These are phyloP conservation scores for Ochropacha duplaris DNA, from an alignment of 2,888 invertebrate genomes.

Conservation along the genomic window DNA sequence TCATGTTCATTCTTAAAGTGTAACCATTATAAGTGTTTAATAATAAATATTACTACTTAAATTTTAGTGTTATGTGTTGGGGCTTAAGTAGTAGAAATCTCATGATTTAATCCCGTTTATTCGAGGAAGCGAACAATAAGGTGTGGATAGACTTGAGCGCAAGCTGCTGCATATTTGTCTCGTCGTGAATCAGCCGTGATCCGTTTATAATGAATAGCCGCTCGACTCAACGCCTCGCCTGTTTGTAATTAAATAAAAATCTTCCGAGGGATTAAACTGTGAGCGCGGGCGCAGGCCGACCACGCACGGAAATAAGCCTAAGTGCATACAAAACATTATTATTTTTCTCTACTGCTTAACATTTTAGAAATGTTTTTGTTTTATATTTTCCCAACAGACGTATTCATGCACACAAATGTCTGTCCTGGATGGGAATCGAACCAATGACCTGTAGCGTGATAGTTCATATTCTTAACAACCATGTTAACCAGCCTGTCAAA, in stretches of 20 bases:
- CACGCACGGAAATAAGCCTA: constrained; percentile 28
- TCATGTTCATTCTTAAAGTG: not conserved
- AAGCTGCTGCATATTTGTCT: constrained; percentile 41
- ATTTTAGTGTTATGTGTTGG: not conserved
- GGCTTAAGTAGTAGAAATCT: constrained; percentile 3
- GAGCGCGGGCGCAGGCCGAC: constrained; percentile 35
- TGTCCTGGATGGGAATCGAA: too few species aligned
- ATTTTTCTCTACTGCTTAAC: not conserved
- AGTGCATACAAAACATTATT: constrained; percentile 19
- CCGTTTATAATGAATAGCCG: constrained; percentile 44
- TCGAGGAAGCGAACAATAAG: constrained; percentile 18
- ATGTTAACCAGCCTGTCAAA: too few species aligned
- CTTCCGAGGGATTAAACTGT: constrained; percentile 48
- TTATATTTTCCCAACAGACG: too few species aligned
- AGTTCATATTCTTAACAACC: too few species aligned
- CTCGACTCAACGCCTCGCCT: constrained; percentile 46
- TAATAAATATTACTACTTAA: constrained; percentile 2
- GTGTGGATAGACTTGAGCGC: constrained; percentile 17
- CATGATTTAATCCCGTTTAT: constrained; percentile 17
- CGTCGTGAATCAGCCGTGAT: constrained; percentile 38
- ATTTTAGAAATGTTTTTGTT: not conserved
- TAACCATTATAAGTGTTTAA: not conserved
- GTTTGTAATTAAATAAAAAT: constrained; percentile 63
- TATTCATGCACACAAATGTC: too few species aligned
- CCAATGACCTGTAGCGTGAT: too few species aligned